These are phyloP conservation scores for Otolemur garnettii DNA, from an alignment of 2,113 vertebrate genomes.

Conservation along the genomic window DNA sequence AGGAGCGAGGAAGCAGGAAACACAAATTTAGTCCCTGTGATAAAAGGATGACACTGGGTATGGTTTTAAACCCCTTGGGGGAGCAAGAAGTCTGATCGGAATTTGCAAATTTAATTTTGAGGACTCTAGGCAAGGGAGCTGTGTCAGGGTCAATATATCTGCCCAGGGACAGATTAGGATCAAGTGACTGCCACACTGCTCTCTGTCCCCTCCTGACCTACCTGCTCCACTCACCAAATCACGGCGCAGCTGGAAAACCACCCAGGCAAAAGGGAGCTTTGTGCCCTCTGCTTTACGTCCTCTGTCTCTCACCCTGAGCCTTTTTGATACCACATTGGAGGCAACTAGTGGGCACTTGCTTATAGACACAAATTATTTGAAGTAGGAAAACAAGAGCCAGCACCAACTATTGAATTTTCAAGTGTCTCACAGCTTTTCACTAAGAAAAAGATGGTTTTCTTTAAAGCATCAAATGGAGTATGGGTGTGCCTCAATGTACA, in stretches of 20 bases:
- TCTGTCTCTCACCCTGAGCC: not conserved
- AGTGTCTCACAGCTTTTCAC: not conserved
- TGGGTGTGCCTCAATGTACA: not conserved
- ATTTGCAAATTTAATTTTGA: constrained; percentile 68
- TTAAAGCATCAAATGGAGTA: not conserved
- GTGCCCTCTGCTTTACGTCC: not conserved
- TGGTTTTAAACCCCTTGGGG: constrained; percentile 22
- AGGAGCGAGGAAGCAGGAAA: not conserved
- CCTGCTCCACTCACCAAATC: not conserved
- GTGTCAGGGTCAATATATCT: constrained; percentile 41
- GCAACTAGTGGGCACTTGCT: not conserved
- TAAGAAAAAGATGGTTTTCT: not conserved
- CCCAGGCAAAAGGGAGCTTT: not conserved
- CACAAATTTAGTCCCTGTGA: constrained; percentile 1
- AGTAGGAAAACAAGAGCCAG: not conserved
- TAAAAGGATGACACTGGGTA: not conserved
- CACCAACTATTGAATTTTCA: not conserved
- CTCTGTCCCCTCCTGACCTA: not conserved
- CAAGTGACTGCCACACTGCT: not conserved
- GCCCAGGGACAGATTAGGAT: not conserved
- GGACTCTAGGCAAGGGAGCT: not conserved
- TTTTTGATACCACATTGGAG: not conserved
- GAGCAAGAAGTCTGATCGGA: constrained; percentile 13
- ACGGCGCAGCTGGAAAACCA: not conserved
- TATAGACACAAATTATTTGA: not conserved